A percentile compares a stretch with the other conserved stretches of the same genome.
Conservation (phyloP, 2,797 vertebrate species). For the Helostoma temminkii region DNA sequence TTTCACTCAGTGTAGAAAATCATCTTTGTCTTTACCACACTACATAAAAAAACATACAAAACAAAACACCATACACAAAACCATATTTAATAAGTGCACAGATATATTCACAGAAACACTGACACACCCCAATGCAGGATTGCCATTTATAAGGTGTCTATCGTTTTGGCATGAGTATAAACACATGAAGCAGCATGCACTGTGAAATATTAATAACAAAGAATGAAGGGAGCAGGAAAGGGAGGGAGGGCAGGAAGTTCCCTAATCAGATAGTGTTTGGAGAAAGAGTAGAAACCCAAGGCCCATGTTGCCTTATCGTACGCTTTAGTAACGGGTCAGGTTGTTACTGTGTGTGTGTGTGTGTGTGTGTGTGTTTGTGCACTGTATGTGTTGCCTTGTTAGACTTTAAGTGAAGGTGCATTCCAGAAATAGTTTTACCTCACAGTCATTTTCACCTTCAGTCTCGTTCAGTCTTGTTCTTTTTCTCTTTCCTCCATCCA, state of each 20-base stretch:
- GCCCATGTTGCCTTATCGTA: slow-evolving; percentile 60
- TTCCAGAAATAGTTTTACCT: slow-evolving; percentile 68
- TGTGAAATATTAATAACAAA: slow-evolving; percentile 62
- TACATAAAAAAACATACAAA: too few species aligned
- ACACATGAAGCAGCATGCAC: slow-evolving; percentile 49
- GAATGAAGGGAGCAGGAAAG: slow-evolving; percentile 29
- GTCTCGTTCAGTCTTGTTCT: slow-evolving; percentile 10
- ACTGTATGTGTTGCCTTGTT: slow-evolving; percentile 41
- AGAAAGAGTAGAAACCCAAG: slow-evolving; percentile 60
- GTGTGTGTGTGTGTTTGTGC: slow-evolving; percentile 28
- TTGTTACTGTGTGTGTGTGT: slow-evolving; percentile 19
- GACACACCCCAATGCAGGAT: background rate
- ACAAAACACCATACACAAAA: too few species aligned
- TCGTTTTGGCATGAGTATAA: slow-evolving; percentile 40
- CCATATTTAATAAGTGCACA: too few species aligned
- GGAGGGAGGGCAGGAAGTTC: slow-evolving; percentile 56
- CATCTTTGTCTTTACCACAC: too few species aligned
- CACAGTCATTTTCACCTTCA: slow-evolving; percentile 54
- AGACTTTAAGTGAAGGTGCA: slow-evolving; percentile 65
- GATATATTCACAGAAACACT: background rate
- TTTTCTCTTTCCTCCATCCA: slow-evolving; percentile 8
- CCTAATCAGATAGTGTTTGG: slow-evolving; percentile 60
- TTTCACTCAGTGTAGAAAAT: too few species aligned
- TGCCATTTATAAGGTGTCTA: slow-evolving; percentile 29
- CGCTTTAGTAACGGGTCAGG: slow-evolving; percentile 30